Percentiles rank a stretch among this genome's conserved stretches.
Conservation (phyloP, 64 coral and sea anemone genomes). For the Platygyra sinensis region DNA sequence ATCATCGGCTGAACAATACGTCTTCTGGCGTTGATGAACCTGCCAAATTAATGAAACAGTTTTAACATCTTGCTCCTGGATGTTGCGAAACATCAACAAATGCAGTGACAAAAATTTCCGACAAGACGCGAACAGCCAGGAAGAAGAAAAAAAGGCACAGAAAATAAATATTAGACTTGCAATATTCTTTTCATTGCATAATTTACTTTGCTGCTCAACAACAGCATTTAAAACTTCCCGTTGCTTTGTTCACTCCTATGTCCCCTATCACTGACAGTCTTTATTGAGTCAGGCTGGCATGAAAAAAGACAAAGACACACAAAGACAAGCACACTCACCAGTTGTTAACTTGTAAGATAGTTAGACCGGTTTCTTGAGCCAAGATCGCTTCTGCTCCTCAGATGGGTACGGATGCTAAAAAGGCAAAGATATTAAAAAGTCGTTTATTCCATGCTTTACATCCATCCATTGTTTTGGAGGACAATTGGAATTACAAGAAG, state of each 20-base stretch:
- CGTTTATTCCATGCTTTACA: not conserved
- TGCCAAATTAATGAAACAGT: slow-evolving; percentile 44
- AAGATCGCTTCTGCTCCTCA: slow-evolving; percentile 95
- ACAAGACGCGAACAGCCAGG: not conserved
- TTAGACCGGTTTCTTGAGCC: slow-evolving; percentile 97
- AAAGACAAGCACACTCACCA: slow-evolving; percentile 69
- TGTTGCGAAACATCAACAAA: not conserved
- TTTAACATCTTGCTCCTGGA: not conserved
- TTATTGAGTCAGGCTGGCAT: not conserved
- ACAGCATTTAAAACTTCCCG: not conserved
- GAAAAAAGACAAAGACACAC: not conserved
- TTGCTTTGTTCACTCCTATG: not conserved
- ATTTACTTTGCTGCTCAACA: not conserved
- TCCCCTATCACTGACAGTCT: too few relatives aligned
- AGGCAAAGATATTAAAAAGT: slow-evolving; percentile 36
- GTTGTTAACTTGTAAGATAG: slow-evolving; percentile 98
- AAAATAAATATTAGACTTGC: not conserved
- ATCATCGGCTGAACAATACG: slow-evolving; percentile 99
- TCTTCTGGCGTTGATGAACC: slow-evolving; percentile 98
- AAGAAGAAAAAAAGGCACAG: not conserved
- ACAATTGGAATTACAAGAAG: not conserved
- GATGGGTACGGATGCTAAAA: slow-evolving; percentile 98
- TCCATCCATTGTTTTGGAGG: not conserved
- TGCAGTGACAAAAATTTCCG: not conserved
- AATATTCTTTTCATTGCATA: not conserved